Conservation (phyloP, 2,113 vertebrate genomes). For the Leucoraja erinaceus region DNA sequence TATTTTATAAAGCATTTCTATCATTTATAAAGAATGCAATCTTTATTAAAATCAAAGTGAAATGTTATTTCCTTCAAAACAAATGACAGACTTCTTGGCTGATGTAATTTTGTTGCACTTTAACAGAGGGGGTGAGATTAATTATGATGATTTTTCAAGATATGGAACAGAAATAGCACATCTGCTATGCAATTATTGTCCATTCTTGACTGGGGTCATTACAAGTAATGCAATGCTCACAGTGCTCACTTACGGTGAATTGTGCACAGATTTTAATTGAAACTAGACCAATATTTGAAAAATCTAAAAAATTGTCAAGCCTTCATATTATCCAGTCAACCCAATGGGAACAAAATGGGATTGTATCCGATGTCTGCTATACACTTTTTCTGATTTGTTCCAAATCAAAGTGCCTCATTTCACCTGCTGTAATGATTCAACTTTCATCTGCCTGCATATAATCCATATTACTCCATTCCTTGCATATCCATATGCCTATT, state of each 20-base stretch:
- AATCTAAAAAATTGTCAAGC: background rate
- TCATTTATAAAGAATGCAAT: background rate
- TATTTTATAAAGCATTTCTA: background rate
- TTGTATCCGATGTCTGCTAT: background rate
- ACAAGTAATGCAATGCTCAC: background rate
- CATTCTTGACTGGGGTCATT: background rate
- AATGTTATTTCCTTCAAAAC: background rate
- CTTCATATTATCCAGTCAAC: background rate
- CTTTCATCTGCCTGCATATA: no score
- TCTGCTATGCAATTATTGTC: background rate
- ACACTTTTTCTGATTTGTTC: background rate
- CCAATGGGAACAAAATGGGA: no score
- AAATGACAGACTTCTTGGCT: background rate
- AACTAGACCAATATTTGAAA: background rate
- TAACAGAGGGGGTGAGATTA: background rate
- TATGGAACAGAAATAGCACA: background rate
- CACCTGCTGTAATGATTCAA: background rate
- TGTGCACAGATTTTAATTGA: background rate
- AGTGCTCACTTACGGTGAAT: background rate
- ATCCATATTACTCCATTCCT: no score
- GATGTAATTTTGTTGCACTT: background rate
- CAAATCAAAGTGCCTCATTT: background rate
- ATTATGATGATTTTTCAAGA: background rate
- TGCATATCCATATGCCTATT: no score
- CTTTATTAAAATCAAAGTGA: background rate